Base-by-base conservation (phyloP, 2,888 invertebrate species). In the Tigriopus californicus region DNA sequence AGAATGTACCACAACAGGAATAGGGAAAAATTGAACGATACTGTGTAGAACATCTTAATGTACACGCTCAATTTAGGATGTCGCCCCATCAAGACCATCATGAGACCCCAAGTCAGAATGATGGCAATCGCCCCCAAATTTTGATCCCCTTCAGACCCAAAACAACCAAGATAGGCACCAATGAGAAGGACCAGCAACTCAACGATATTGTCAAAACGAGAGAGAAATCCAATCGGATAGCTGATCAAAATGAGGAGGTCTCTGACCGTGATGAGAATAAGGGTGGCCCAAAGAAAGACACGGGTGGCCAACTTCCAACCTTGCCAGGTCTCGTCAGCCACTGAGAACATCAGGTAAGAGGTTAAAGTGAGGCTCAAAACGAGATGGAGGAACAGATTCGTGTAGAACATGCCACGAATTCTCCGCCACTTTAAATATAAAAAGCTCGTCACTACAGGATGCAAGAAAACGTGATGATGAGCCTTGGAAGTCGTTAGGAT, bases 21-120 rank as follows among this genome's bases (percentile, higher is more conserved):
- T 67, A 83, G 82, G 53, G 85, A 76, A 69, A 88, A 88, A 66
- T 83, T 86, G 67, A 77, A 77, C 0, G 84, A 81, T 0, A 88
- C 87, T 0, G 83, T 85, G 66, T 79, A 80, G 62, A 88, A 73
- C 84, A 88, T 88, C 18, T 85, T 82, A 65, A 88, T 83, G 65
- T 85, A 81, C 11, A 84, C 85, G 3, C 86, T 84, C 63, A 85
- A 74, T 8, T 78, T 76, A 0, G 87, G 87, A 69, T 85, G 80
- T 62, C 85, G 83, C 1, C 87, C 85, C 46, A 87, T 80, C 2
- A 87, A 74, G 41, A 86, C 71, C 8, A 87, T 80, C 56, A 87
- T 71, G 69, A 86, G 85, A 64, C 82, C 77, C 49, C 86, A 82
- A 2, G 84, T 81, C 52, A 86, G 68, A 33, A 88, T 71, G 63